Base-by-base conservation (phyloP, 2,888 invertebrate genomes). In the Ceraclea dissimilis region DNA sequence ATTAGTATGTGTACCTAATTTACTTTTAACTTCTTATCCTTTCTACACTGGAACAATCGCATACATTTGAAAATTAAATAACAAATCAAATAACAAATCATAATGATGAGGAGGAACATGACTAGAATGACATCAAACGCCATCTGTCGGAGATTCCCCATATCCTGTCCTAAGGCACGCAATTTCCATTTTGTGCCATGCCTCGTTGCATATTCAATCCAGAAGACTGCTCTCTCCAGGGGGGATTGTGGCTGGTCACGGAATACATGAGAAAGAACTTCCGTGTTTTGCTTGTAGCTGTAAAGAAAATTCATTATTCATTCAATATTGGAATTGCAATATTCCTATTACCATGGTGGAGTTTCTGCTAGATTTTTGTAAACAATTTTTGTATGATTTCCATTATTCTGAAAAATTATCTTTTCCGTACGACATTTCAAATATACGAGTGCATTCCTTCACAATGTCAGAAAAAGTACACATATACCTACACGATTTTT, bases 141-240 rank as follows among this genome's bases (percentile, higher is more conserved):
- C 4, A 13, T 43, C 17, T 43, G 17, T 13, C 13, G 43, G 47
- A 19, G 18, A 57, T 33, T 34, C 46, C 52, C 10, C 26, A 51
- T 16, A 39, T 57, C 58, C 44, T 62, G 59, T 13, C 53, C 59
- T 10, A 59, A 59, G 6, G 61, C 58, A 22, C 57, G 49, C 21
- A 62, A 51, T 34, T 39, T 49, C 31, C 19, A 49, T 2, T 39
- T 51, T 16, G 18, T 19, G 16, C 56, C 58, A 16, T 57, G 52
- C 10, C 57, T 56, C 17, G 59, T 19, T 11, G 48, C 58, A 46
- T 62, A 60, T 22, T 62, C 61, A 2, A 58, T 49, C 58, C 58
- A 58, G 39, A 56, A 62, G 8, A 62, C 50, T n/a, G 61, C 61
- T 19, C 61, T 49, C 10, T 62, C 56, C 20, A 60, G 31, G 10